Conservation (phyloP, 2,888 invertebrate species). For the Ramazzottius varieornatus region DNA sequence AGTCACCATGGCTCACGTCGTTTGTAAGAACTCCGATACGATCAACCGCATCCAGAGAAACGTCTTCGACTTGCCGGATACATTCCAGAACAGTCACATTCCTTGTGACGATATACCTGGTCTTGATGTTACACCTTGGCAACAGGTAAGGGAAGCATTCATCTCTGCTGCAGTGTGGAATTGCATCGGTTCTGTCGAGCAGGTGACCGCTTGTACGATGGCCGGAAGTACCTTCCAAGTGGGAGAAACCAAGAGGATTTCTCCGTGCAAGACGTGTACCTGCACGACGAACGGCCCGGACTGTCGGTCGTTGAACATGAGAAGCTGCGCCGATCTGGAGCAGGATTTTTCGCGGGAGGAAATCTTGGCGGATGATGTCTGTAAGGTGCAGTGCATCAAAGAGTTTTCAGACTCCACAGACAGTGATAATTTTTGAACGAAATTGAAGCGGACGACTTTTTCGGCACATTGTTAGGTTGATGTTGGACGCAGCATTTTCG, state of each 20-base stretch:
- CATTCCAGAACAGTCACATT: constrained; percentile 24
- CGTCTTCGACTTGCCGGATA: constrained; percentile 64
- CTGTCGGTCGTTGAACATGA: constrained; percentile 59
- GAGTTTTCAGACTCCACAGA: neutral
- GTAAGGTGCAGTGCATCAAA: constrained; percentile 56
- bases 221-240: constrained; percentile 16
- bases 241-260: constrained; percentile 23
- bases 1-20: constrained; percentile 48
- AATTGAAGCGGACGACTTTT: too few species aligned
- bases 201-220: constrained; percentile 20
- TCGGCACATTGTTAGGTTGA: too few species aligned
- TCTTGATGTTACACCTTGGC: neutral
- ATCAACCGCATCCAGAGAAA: constrained; percentile 60
- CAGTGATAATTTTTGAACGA: neutral
- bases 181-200: too few species aligned
- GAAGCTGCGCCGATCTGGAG: constrained; percentile 53
- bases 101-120: neutral
- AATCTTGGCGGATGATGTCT: constrained; percentile 56
- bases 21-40: constrained; percentile 68
- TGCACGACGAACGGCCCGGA: constrained; percentile 36
- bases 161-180: too few species aligned
- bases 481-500: too few species aligned
- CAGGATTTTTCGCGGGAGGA: constrained; percentile 57
- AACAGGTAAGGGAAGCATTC: too few species aligned
- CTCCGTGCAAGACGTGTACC: constrained; percentile 28